These are phyloP conservation scores for Teinopalpus imperialis DNA, from an alignment of 2,888 invertebrate species.

Conservation along the genomic window DNA sequence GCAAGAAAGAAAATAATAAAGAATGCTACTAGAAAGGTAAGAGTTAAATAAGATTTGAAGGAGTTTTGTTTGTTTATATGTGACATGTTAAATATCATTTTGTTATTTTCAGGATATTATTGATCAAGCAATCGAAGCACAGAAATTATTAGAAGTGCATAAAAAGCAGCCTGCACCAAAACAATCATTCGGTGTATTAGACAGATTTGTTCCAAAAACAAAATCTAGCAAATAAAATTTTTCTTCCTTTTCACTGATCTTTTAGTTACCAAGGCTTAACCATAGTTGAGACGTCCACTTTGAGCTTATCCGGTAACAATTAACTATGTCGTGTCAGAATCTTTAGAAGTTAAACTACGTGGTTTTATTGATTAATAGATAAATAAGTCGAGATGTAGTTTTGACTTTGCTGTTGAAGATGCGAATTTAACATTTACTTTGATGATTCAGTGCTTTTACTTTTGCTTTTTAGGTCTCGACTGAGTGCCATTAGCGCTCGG, in stretches of 20 bases:
- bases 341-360: too few species aligned
- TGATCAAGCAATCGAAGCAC: slow-evolving; percentile 55
- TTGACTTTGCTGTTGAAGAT: too few species aligned
- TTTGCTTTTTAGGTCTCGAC: too few species aligned
- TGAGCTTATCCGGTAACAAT: too few species aligned
- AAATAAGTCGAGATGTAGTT: too few species aligned
- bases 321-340: too few species aligned
- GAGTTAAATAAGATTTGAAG: slow-evolving; percentile 27
- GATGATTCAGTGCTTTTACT: too few species aligned
- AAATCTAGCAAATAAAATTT: slow-evolving; percentile 56
- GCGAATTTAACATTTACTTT: too few species aligned
- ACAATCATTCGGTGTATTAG: slow-evolving; percentile 82
- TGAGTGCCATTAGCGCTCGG: too few species aligned
- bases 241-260: neutral
- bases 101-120: slow-evolving; percentile 59
- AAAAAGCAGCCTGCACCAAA: slow-evolving; percentile 50
- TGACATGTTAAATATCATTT: slow-evolving; percentile 11
- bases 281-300: too few species aligned
- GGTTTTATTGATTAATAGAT: too few species aligned
- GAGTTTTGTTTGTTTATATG: too few species aligned
- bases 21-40: slow-evolving; percentile 85
- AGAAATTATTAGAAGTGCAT: slow-evolving; percentile 52
- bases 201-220: slow-evolving; percentile 86
- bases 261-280: neutral
- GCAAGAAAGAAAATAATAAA: slow-evolving; percentile 90